Evolutionary conservation across 2,888 invertebrate species (phyloP), one percentile per base, ranked within the genome.

Genomic region (Melanostoma scalare): DNA sequence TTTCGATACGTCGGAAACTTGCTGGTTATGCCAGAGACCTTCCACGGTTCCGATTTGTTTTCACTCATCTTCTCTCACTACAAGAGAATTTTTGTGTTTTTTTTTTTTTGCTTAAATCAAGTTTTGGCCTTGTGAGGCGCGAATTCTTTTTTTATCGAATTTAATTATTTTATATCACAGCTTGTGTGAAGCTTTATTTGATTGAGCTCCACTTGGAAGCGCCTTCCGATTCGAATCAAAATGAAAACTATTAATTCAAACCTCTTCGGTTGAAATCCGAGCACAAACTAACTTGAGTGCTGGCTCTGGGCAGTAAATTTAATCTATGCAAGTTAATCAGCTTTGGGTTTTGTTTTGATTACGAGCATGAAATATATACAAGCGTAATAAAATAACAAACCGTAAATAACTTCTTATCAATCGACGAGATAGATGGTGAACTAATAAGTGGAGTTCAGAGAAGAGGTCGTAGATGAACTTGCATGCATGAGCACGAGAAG

Each of bases 1-100:
- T 90, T 90, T 3, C 91, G 88, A 78, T 90, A 90, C 0, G 90
- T 89, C n/a, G 91, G 91, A 86, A 89, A 91, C 69, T 91, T 91
- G 20, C 87, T 89, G 42, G 90, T 88, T 33, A 91, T 90, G 30
- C 88, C 89, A 8, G 89, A 87, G 46, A 89, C 86, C 74, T 89
- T 90, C 90, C 91, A 90, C 20, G 86, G 86, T 72, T 89, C 88
- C 2, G 50, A n/a, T 4, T 55, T 31, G 1, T 36, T 40, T 52
- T 68, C 46, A 42, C 48, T 56, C 81, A 73, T 76, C 35, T 85
- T 72, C 4, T 8, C 30, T 3, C 3, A 8, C 8, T n/a, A n/a
- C 50, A 35, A 53, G 36, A 35, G 33, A 20, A 20, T 20, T 20
- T 4, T 9, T 20, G 10, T 33, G 4, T 52, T 4, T 38, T 2